These are phyloP conservation scores for Goniozus legneri DNA, from an alignment of 1,140 invertebrate species.

Conservation along the genomic window DNA sequence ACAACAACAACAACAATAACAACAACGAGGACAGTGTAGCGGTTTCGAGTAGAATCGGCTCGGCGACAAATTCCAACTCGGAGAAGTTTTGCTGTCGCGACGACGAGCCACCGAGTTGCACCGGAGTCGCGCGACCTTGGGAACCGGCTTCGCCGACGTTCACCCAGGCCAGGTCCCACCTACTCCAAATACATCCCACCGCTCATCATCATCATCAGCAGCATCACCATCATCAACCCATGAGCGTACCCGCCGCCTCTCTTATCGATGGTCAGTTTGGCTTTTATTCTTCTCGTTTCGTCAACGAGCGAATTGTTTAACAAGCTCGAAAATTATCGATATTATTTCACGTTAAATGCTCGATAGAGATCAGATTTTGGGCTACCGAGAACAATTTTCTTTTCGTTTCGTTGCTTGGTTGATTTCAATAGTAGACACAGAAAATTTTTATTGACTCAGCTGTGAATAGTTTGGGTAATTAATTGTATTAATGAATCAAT, in stretches of 20 bases:
- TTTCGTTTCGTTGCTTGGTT: too few species aligned
- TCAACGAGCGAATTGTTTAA: too few species aligned
- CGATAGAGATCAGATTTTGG: too few species aligned
- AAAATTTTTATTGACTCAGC: too few species aligned
- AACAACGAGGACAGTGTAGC: constrained; percentile 15
- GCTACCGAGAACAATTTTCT: too few species aligned
- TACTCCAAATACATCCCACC: constrained; percentile 33
- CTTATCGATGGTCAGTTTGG: constrained; percentile 43
- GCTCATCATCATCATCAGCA: constrained; percentile 37
- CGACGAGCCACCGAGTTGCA: constrained; percentile 30
- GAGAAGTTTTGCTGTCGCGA: constrained; percentile 40
- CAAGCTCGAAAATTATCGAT: too few species aligned
- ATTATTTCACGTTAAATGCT: too few species aligned
- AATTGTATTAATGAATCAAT: too few species aligned
- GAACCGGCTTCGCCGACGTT: constrained; percentile 46
- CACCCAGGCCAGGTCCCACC: constrained; percentile 37
- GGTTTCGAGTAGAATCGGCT: background rate
- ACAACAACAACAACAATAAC: constrained; percentile 27
- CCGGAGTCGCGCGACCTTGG: constrained; percentile 40
- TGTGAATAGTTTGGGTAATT: too few species aligned
- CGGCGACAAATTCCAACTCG: constrained; percentile 6
- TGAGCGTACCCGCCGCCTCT: constrained; percentile 34
- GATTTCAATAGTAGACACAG: too few species aligned
- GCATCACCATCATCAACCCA: constrained; percentile 38
- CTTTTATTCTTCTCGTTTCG: background rate